Evolutionary conservation across 2,113 vertebrate species (phyloP), one percentile per base, ranked within the genome.

Genomic region (Harpagus bidentatus): DNA sequence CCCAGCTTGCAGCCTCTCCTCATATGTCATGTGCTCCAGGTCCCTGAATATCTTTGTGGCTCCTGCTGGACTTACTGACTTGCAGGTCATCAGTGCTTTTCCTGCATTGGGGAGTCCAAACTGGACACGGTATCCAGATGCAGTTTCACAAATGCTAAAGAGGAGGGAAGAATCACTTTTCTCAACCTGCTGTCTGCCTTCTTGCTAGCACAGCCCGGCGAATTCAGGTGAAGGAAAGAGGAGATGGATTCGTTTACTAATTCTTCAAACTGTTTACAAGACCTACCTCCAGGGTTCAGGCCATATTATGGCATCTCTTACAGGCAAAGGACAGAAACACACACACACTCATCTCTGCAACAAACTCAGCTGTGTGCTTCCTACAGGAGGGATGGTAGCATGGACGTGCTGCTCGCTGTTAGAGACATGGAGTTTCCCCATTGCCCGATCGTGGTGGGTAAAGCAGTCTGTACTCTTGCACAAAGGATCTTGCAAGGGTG

Each of bases 331-430:
- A 18, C 14, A 28, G 36, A 61, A 66, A 50, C 4, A 5, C 6
- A 6, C 25, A 42, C 50, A 36, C 16, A 16, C 19, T n/a, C 45
- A 47, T 22, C 26, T 42, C 13, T 36, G 20, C 2, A 1, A 58
- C 31, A 66, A 56, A 65, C 7, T 56, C n/a, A 31, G 28, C 34
- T 36, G 31, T 17, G 5, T n/a, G n/a, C 10, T 65, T 17, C 43
- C 13, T 3, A 1, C 36, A 22, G 11, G n/a, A 72, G 16, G 13
- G 40, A 25, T 48, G 23, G 40, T 15, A 20, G 29, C 18, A 14
- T 3, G 11, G 45, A 32, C 1, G 0, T 26, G 26, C 63, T 79
- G 55, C 55, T 79, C 7, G 0, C 13, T 32, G 2, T 52, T 21
- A 45, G 55, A 42, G 13, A 53, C 26, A 48, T 2, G 3, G 31